A percentile compares a stretch with the other conserved stretches of the same genome.
Evolutionary conservation across 2,113 vertebrate species (phyloP).

Genomic region (Hemichromis elongatus): DNA sequence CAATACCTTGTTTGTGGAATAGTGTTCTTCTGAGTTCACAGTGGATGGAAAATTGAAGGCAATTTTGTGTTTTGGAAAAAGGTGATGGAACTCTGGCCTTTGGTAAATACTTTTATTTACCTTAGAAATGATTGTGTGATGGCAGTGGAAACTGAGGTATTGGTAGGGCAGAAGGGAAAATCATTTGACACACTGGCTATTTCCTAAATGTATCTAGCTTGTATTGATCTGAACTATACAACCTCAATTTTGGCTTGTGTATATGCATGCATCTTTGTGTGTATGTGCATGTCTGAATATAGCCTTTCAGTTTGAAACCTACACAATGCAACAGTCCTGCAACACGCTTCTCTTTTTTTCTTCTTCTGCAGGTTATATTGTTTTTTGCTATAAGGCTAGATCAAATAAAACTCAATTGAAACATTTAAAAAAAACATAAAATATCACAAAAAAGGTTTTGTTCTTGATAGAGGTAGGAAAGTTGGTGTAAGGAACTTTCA

Average conservation of each 20-base stretch:
- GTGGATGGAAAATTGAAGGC: background rate
- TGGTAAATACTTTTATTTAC: slow-evolving; percentile 20
- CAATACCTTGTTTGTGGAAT: background rate
- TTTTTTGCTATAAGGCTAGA: background rate
- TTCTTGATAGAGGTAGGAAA: background rate
- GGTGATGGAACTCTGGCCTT: slow-evolving; percentile 4
- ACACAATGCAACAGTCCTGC: background rate
- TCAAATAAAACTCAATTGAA: accelerated
- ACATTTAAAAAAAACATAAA: background rate
- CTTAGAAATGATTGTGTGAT: slow-evolving; percentile 9
- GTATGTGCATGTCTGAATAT: background rate
- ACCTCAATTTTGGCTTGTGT: background rate
- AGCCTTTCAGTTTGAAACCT: background rate
- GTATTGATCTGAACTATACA: background rate
- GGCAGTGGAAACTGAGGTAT: background rate
- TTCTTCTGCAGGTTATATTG: background rate
- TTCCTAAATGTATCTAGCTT: background rate
- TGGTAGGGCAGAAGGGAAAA: background rate
- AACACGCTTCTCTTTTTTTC: background rate
- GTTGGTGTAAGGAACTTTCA: background rate
- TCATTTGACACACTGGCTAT: background rate
- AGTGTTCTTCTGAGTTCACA: background rate
- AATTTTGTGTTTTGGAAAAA: background rate
- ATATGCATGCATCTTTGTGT: background rate
- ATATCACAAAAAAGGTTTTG: background rate